phyloP scores from a whole-genome alignment of 2,113 vertebrate species.

The Litocranius walleri region DNA sequence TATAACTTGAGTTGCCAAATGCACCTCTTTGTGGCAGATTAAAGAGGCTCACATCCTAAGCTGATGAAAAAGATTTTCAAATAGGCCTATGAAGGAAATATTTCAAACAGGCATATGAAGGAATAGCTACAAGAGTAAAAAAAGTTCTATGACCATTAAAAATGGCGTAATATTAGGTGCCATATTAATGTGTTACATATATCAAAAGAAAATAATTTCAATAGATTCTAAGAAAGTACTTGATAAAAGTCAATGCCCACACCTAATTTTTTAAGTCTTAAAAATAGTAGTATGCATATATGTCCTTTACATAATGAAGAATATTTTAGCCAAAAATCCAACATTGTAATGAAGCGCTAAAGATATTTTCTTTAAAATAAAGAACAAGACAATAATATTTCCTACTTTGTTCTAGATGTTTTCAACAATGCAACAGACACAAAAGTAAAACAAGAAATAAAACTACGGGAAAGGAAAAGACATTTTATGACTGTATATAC shows the following conservation, averaged over 20 bases:
- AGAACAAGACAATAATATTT: neutral
- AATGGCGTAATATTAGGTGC: neutral
- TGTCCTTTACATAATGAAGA: neutral
- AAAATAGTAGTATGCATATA: neutral
- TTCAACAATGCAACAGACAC: neutral
- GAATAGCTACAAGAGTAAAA: neutral
- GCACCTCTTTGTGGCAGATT: neutral
- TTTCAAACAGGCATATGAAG: neutral
- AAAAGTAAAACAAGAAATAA: neutral
- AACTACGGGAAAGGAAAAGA: conserved; percentile 7
- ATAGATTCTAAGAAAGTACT: neutral
- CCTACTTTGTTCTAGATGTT: neutral
- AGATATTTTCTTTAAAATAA: neutral
- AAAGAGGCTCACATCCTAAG: neutral
- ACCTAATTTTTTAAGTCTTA: neutral
- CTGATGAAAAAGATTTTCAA: conserved; percentile 22
- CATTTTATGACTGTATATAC: neutral
- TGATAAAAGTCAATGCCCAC: neutral
- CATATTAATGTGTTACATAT: neutral
- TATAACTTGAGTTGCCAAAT: neutral
- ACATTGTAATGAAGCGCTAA: neutral
- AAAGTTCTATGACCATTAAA: neutral
- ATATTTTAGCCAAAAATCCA: neutral
- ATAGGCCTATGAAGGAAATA: neutral
- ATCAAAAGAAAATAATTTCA: neutral